A percentile compares a stretch with the other conserved stretches of the same genome.
phyloP scores from a whole-genome alignment of 2,888 invertebrate genomes.

The Lamproptera curius region DNA sequence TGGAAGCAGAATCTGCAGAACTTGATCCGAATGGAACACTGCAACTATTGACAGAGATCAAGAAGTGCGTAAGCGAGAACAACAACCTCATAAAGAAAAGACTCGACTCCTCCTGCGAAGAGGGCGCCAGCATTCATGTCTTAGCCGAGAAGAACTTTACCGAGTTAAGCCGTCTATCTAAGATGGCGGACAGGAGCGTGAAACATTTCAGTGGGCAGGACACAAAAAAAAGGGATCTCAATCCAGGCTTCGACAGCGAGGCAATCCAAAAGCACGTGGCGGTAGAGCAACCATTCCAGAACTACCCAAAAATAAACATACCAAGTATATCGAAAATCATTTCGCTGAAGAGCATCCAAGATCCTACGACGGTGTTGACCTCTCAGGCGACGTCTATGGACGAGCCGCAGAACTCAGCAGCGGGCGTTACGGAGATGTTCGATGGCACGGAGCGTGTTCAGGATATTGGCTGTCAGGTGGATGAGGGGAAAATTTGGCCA shows the following conservation, averaged over 20 bases:
- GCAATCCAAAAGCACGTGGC: conserved; percentile 48
- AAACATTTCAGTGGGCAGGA: conserved; percentile 61
- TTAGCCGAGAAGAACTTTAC: conserved; percentile 70
- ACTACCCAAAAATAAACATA: conserved; percentile 55
- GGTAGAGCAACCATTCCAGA: conserved; percentile 32
- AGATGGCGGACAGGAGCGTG: conserved; percentile 67
- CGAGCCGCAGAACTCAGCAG: conserved; percentile 56
- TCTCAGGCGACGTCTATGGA: conserved; percentile 66
- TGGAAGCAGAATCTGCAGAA: conserved; percentile 29
- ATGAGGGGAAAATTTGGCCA: conserved; percentile 56
- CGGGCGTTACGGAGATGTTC: conserved; percentile 42
- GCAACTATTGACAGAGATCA: conserved; percentile 62
- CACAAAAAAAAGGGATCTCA: conserved; percentile 53
- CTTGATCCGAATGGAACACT: conserved; percentile 56
- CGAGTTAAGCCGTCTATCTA: conserved; percentile 63
- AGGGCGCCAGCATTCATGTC: conserved; percentile 52
- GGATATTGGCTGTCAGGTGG: conserved; percentile 48
- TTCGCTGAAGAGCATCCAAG: conserved; percentile 50
- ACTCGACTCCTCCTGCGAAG: conserved; percentile 43
- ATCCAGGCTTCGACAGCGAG: conserved; percentile 63
- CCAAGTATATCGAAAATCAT: conserved; percentile 64
- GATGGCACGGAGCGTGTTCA: conserved; percentile 28
- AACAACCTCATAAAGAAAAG: conserved; percentile 67
- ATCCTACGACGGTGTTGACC: conserved; percentile 34
- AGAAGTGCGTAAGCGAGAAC: conserved; percentile 63